Base-by-base conservation (phyloP, 2,888 invertebrate species). In the Mesochorus sp. region DNA sequence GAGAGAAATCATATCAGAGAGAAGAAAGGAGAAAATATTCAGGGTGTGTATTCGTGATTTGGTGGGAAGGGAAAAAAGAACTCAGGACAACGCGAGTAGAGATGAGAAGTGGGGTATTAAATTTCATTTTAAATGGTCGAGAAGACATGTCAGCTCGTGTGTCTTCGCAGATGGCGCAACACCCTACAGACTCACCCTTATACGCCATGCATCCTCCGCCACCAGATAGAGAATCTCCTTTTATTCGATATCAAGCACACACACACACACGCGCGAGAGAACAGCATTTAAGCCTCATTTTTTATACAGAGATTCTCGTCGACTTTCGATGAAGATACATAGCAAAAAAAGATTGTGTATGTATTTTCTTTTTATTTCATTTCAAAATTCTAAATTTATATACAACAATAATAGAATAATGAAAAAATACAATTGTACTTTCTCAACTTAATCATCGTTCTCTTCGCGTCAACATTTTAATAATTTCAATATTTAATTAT, bases 81-180 rank as follows among this genome's bases (percentile, higher is more conserved):
- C 14, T 24, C 53, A 8, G 39, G 19, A 53, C 3, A 19, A 14
- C 5, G 53, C 5, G 51, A n/a, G 49, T 3, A 53, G 28, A 47
- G 70, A 62, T 59, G 67, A 57, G 67, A 67, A 61, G 67, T 53
- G 70, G 67, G 74, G 78, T 78, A 80, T 80, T 74, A 78, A 78
- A 80, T 80, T 80, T 80, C 78, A 80, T 80, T 80, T 80, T 80
- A 78, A 80, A 80, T 67, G 74, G 80, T 74, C 70, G 70, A 76
- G 61, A 73, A 39, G 64, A 68, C 71, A 77, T 71, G 80, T 80
- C 80, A 74, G 73, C 78, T 74, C 61, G 66, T 70, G 74, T 78
- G 80, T 80, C 80, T 80, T 78, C 78, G 76, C 80, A 80, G 80
- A 80, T 80, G 80, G 64, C 62, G 76, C 80, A 66, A 71, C 51